Evolutionary conservation across 2,888 invertebrate species (phyloP), one percentile per base, ranked within the genome.

Genomic region (Synergus laeviventris): DNA sequence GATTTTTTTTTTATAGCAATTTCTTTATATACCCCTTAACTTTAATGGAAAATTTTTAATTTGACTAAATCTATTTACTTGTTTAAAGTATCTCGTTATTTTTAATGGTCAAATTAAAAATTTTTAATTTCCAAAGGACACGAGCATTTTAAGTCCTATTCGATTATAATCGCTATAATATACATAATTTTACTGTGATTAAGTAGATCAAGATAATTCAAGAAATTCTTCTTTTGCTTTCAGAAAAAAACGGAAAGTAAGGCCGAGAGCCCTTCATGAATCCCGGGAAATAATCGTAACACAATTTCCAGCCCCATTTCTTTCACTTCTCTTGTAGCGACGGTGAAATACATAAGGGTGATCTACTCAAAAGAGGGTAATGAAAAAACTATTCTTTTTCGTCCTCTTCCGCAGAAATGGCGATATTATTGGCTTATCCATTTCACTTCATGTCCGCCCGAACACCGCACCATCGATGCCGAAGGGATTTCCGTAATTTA

Each of bases 371-470:
- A 31, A 66, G 70, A 45, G 70, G 45, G 45, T 70, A 70, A 70
- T 70, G 70, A 70, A 70, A 70, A 70, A 70, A 70, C 49, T 49
- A 70, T 70, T 49, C 31, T 62, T 54, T 54, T 62, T 38, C 16
- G 54, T n/a, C 56, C 36, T 21, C 18, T 36, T 76, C 70, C 70
- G 83, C 79, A 80, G 83, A 86, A 85, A 87, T 84, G 81, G 83
- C 81, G 78, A 83, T 83, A 83, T 88, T 87, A 87, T 87, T 87
- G 86, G 84, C 83, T 87, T 87, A 88, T 85, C 84, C 85, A 82
- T 78, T 81, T 83, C 83, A 59, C 66, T 79, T 73, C 78, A 75
- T 79, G 76, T 75, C 49, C 45, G 24, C 49, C 31, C 24, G 49
- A 49, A 49, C 45, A 16, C 45, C 49, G 45, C 66, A 45, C 38